Base-by-base conservation (phyloP, 2,113 vertebrate genomes). In the cat (Felis catus) region DNA sequence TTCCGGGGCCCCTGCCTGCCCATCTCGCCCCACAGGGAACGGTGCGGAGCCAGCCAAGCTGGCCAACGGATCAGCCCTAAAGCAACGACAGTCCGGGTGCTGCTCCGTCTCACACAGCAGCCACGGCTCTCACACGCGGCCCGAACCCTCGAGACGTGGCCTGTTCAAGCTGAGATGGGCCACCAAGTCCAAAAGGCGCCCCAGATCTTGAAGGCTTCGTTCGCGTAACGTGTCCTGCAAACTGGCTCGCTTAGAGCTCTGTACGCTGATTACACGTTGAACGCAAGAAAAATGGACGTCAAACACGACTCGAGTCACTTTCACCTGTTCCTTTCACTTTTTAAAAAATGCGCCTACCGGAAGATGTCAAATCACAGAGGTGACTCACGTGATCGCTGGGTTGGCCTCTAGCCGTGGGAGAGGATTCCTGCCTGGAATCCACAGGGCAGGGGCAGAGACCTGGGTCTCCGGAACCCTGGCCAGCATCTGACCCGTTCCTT, bases 161-260 rank as follows among this genome's bases (percentile, higher is more conserved):
- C 5, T 0, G 61, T 16, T 19, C 4, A 0, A 65, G 36, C 73
- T 5, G n/a, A 73, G 36, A 25, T 12, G 8, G 1, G 39, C 81
- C 29, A 9, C 9, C 4, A 39, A 15, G 21, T 41, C 21, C 51
- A 36, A 8, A 63, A 61, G 31, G 13, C 70, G 18, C 19, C 78
- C 53, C 21, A 16, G 41, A 53, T 31, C 21, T 29, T 25, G 33
- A 79, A 61, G 39, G 9, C 4, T 65, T n/a, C n/a, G 12, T n/a
- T 3, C 21, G 12, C 13, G 19, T 27, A 14, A 45, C 21, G 21
- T 15, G n/a, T 12, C 19, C 18, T 0, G 9, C 10, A 27, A 55
- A 85, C 48, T 1, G 27, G 15, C 41, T 33, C 80, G 16, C 7
- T 53, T 13, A 23, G 21, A 18, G 53, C 14, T 51, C 3, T 55